phyloP scores from a whole-genome alignment of 1,140 invertebrate species.

The Aphis gossypii region DNA sequence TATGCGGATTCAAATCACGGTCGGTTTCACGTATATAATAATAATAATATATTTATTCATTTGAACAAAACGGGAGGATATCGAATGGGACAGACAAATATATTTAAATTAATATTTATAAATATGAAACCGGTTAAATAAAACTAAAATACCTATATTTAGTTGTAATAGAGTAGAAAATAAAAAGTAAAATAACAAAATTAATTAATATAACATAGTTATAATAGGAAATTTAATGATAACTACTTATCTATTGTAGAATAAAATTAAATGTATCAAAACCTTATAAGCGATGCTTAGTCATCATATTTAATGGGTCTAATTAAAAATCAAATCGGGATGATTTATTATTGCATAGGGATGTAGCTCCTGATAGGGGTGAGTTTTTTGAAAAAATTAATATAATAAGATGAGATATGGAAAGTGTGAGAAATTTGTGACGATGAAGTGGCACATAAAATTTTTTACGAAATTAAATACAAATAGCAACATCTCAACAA shows the following conservation, averaged over 20 bases:
- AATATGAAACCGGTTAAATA: neutral
- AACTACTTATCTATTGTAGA: too few relatives aligned
- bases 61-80: neutral
- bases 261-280: neutral
- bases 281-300: neutral
- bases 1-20: neutral
- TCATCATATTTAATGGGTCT: neutral
- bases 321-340: neutral
- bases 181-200: too few relatives aligned
- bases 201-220: neutral
- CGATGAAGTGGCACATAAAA: neutral
- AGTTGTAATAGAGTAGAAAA: too few relatives aligned
- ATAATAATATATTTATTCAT: neutral
- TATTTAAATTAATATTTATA: neutral
- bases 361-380: neutral
- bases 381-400: neutral
- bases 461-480: neutral
- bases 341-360: neutral
- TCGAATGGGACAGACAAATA: neutral
- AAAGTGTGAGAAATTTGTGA: neutral
- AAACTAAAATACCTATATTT: neutral
- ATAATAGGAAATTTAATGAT: neutral
- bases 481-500: neutral
- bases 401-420: neutral
- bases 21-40: neutral